phyloP scores from a whole-genome alignment of 2,113 vertebrate species.

The Cynocephalus volans region DNA sequence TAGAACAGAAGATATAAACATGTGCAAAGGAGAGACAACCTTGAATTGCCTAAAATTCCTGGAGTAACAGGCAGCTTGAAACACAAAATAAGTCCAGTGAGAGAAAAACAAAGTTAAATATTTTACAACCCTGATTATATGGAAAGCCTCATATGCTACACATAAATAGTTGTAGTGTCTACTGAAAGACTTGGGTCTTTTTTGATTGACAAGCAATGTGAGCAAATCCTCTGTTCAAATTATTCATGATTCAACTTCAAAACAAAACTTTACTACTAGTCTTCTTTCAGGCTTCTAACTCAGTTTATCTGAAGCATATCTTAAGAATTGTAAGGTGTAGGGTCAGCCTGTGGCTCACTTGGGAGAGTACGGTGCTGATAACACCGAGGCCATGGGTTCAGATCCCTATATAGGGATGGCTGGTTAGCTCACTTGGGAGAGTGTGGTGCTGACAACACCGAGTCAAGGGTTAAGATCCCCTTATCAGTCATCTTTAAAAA shows the following conservation, averaged over 20 bases:
- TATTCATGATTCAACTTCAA: neutral
- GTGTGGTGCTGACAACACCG: too few species aligned
- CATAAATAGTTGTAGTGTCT: neutral
- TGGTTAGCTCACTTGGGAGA: too few species aligned
- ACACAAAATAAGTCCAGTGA: conserved; percentile 38
- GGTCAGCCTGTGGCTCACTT: too few species aligned
- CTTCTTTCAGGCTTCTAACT: neutral
- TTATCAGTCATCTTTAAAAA: too few species aligned
- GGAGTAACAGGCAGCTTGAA: neutral
- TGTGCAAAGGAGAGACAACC: neutral
- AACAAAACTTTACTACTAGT: neutral
- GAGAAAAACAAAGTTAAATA: neutral
- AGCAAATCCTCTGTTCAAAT: neutral
- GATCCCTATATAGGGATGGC: too few species aligned
- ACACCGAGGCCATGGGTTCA: too few species aligned
- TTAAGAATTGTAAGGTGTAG: neutral
- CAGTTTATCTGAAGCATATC: neutral
- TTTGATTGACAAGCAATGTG: neutral
- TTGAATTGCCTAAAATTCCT: neutral
- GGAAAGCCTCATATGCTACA: neutral
- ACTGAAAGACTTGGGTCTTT: neutral
- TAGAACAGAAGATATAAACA: rapidly evolving
- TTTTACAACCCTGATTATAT: neutral
- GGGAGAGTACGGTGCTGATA: too few species aligned
- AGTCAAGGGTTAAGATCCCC: too few species aligned